phyloP scores from a whole-genome alignment of 2,888 invertebrate genomes.

The Caenorhabditis zanzibari region DNA sequence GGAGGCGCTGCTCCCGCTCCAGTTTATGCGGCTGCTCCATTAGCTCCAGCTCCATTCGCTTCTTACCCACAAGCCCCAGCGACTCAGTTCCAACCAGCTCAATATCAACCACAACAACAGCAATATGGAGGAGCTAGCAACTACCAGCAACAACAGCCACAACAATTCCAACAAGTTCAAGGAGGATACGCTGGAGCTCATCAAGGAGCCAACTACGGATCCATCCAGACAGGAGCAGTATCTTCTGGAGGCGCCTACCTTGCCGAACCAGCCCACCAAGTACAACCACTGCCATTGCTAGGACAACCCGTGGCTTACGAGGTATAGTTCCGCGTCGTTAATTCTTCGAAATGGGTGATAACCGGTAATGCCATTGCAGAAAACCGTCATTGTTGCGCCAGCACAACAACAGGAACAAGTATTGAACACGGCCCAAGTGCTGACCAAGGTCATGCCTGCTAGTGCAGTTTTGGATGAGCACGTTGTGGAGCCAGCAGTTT shows the following conservation, averaged over 20 bases:
- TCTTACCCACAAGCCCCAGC: conserved; percentile 45
- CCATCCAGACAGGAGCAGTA: conserved; percentile 43
- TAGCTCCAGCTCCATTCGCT: conserved; percentile 60
- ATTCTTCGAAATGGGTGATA: conserved; percentile 44
- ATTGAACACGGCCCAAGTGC: conserved; percentile 48
- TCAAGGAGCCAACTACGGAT: conserved; percentile 43
- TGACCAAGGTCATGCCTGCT: conserved; percentile 61
- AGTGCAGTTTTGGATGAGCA: conserved; percentile 62
- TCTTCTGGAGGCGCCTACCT: conserved; percentile 49
- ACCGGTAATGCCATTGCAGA: conserved; percentile 50
- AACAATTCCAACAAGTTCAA: conserved; percentile 35
- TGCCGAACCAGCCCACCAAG: conserved; percentile 44
- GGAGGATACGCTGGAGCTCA: conserved; percentile 39
- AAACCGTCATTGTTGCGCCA: conserved; percentile 48
- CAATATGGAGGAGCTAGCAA: conserved; percentile 37
- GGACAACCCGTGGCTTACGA: conserved; percentile 66
- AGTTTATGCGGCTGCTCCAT: conserved; percentile 54
- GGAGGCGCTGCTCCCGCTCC: conserved; percentile 42
- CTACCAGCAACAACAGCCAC: conserved; percentile 28
- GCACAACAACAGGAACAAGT: conserved; percentile 52
- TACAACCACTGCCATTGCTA: conserved; percentile 63
- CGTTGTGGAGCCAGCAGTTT: conserved; percentile 50
- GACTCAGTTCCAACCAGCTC: conserved; percentile 30
- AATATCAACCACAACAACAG: conserved; percentile 28
- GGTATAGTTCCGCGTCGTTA: conserved; percentile 55